phyloP scores from a whole-genome alignment of 2,113 vertebrate species.

The Gambusia holbrooki region DNA sequence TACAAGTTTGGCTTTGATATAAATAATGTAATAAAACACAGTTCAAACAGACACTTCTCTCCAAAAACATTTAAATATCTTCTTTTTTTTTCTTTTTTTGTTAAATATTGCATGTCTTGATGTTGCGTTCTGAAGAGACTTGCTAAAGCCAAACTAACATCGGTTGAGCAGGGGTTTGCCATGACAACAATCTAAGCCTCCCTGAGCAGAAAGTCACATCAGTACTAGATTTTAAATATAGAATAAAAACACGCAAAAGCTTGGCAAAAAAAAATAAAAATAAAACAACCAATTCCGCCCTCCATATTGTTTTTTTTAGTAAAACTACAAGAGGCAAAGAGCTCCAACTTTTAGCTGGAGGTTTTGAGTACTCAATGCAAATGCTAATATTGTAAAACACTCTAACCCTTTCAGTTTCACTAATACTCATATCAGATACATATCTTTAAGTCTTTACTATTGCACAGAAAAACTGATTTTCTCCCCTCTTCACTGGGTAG shows the following conservation, averaged over 20 bases:
- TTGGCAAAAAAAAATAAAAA: conserved; percentile 61
- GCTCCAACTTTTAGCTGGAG: conserved; percentile 27
- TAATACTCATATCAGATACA: conserved; percentile 57
- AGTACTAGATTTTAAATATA: conserved; percentile 73
- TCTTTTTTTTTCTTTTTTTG: conserved; percentile 19
- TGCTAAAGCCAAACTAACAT: conserved; percentile 45
- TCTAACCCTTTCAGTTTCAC: conserved; percentile 48
- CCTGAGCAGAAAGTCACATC: conserved; percentile 77
- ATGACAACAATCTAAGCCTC: conserved; percentile 70
- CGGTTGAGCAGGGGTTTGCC: conserved; percentile 55
- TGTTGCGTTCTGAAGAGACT: conserved; percentile 61
- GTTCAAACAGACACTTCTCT: conserved; percentile 59
- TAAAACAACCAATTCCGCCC: conserved; percentile 39
- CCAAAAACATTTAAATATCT: conserved; percentile 68
- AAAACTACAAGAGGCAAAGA: conserved; percentile 27
- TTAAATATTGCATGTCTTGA: conserved; percentile 71
- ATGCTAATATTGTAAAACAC: conserved; percentile 57
- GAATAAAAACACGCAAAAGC: conserved; percentile 73
- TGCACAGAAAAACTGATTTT: conserved; percentile 65
- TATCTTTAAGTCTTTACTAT: conserved; percentile 61
- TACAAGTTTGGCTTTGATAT: conserved; percentile 69
- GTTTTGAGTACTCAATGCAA: conserved; percentile 49
- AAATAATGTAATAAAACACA: conserved; percentile 68
- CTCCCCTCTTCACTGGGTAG: conserved; percentile 19
- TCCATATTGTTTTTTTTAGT: conserved; percentile 41